A percentile compares a stretch with the other conserved stretches of the same genome.
These are phyloP conservation scores for Psittacula cyanocephala DNA, from an alignment of 2,113 vertebrate species.

Conservation along the genomic window DNA sequence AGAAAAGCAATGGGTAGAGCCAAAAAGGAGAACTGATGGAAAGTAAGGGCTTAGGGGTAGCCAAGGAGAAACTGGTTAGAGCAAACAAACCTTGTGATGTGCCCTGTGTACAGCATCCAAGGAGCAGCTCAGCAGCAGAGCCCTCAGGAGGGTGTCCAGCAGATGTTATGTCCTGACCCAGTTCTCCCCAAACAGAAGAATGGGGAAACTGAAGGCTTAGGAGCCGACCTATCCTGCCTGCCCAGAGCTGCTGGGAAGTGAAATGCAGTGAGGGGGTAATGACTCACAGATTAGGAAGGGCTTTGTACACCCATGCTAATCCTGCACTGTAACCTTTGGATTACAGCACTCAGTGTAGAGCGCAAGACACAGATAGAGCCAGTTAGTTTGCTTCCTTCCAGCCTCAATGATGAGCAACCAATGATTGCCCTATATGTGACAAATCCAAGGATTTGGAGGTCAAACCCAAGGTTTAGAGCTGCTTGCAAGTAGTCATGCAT, in stretches of 20 bases:
- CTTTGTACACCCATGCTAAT: slow-evolving; percentile 59
- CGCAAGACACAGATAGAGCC: not conserved
- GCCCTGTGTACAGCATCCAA: not conserved
- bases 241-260: slow-evolving; percentile 20
- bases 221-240: not conserved
- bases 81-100: not conserved
- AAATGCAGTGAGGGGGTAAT: slow-evolving; percentile 4
- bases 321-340: slow-evolving; percentile 38
- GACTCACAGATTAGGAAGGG: slow-evolving; percentile 56
- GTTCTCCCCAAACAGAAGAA: not conserved
- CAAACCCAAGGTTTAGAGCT: not conserved
- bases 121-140: not conserved
- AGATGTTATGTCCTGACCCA: not conserved
- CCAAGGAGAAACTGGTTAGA: not conserved
- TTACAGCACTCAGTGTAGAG: not conserved
- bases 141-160: not conserved
- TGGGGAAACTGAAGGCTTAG: not conserved
- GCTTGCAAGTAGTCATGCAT: not conserved
- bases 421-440: not conserved
- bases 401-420: not conserved
- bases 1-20: not conserved
- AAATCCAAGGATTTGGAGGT: not conserved
- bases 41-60: not conserved
- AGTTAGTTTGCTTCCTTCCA: not conserved
- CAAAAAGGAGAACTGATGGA: not conserved